These are phyloP conservation scores for Diabrotica balteata DNA, from an alignment of 2,888 invertebrate genomes.

Conservation along the genomic window DNA sequence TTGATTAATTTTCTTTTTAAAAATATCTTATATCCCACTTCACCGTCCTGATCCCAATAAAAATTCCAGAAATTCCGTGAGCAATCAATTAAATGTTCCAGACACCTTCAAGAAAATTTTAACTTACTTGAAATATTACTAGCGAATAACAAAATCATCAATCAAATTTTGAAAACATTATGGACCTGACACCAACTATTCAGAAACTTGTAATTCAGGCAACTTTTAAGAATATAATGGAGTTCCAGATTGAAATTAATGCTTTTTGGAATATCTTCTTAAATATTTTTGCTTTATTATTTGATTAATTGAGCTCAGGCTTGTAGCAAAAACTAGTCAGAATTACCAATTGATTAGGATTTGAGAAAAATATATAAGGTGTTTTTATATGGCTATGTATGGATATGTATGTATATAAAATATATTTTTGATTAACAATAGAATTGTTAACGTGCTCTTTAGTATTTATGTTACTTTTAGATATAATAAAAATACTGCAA, in stretches of 20 bases:
- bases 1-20: neutral
- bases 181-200: conserved; percentile 27
- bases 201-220: conserved; percentile 26
- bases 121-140: conserved; percentile 20
- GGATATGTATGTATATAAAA: too few species aligned
- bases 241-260: conserved; percentile 25
- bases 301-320: conserved; percentile 6
- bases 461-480: too few species aligned
- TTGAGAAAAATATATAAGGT: neutral
- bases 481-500: too few species aligned
- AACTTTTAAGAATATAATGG: conserved; percentile 29
- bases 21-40: neutral
- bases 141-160: conserved; percentile 17
- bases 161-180: conserved; percentile 26
- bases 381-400: too few species aligned
- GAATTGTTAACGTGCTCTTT: too few species aligned
- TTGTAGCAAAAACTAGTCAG: too few species aligned
- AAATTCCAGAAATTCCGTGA: conserved; percentile 1
- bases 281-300: conserved; percentile 10
- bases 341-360: conserved; percentile 1
- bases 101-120: conserved; percentile 10
- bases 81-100: conserved; percentile 14
- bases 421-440: too few species aligned
- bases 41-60: neutral
- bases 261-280: conserved; percentile 9